Conservation (phyloP, 2,888 invertebrate genomes). For the Spodoptera picta region DNA sequence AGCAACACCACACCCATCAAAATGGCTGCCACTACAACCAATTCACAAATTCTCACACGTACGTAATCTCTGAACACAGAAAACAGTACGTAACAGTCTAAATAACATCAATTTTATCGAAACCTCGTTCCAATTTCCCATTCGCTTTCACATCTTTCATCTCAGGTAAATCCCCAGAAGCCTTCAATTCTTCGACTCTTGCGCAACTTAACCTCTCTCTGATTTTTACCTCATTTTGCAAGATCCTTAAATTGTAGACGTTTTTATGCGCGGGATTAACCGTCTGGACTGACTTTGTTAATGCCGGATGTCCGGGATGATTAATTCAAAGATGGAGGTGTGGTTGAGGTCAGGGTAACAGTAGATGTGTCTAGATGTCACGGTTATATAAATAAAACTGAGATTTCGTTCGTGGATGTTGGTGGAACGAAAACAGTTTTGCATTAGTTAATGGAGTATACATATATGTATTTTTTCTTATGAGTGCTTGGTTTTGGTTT, state of each 20-base stretch:
- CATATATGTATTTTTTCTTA: too few relatives aligned
- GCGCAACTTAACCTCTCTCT: conserved; percentile 15
- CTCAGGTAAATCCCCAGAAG: conserved; percentile 29
- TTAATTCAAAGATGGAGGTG: conserved; percentile 34
- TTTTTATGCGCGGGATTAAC: conserved; percentile 28
- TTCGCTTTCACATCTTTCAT: conserved; percentile 45
- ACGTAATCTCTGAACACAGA: too few relatives aligned
- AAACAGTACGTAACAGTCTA: neutral
- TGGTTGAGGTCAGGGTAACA: too few relatives aligned
- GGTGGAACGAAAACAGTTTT: too few relatives aligned
- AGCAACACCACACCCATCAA: too few relatives aligned
- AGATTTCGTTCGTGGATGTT: too few relatives aligned
- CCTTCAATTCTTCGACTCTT: conserved; percentile 20
- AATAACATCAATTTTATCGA: conserved; percentile 14
- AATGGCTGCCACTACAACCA: too few relatives aligned
- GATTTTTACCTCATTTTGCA: conserved; percentile 19
- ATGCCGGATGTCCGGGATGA: conserved; percentile 43
- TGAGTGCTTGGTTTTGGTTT: too few relatives aligned
- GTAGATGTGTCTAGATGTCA: too few relatives aligned
- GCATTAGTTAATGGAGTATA: too few relatives aligned
- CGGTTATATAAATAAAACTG: too few relatives aligned
- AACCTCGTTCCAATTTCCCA: conserved; percentile 25
- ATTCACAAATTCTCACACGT: too few relatives aligned
- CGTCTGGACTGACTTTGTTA: conserved; percentile 39
- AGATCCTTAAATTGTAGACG: conserved; percentile 2